Base-by-base conservation (phyloP, 2,888 invertebrate species). In the Phoronis australis region DNA sequence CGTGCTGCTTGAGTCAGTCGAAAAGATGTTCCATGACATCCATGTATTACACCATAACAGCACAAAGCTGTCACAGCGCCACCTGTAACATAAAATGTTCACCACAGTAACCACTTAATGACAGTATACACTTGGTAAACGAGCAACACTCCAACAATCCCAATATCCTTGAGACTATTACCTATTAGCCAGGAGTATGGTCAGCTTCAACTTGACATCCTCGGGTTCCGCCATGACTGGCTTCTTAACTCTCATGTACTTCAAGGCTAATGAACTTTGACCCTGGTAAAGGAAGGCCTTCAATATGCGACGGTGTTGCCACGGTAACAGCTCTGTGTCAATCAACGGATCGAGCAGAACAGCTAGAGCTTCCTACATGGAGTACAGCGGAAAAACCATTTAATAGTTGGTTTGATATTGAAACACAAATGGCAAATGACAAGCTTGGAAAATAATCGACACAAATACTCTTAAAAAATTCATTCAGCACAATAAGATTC, bases 271-370 rank as follows among this genome's bases (percentile, higher is more conserved):
- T 62, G 84, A 84, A 0, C 83, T 82, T 59, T 87, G 84, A 56
- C 83, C 82, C 65, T 87, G 86, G 0, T 83, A 81, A 4, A 87
- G 77, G 3, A 78, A 76, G 0, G 86, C 80, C 4, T 84, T 82
- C 4, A 89, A 71, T 0, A 87, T 84, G 0, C 84, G 81, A 50
- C 81, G 80, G 72, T 88, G 88, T 68, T 88, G 87, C 87, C 87
- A 87, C 9, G 82, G 80, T 24, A 83, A 81, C 18, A 88, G 78
- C 22, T 84, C 82, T 1, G 79, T 78, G 61, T 80, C 78, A 0
- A 86, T 82, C 23, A 83, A 71, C 0, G 82, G 81, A 64, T 86
- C 84, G 59, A 86, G 80, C 4, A 87, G 77, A 57, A 84, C 82
- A 59, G 82, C 81, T 47, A 86, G 77, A 0, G 86, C 85, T 55